Evolutionary conservation across 2,113 vertebrate genomes (phyloP).

Genomic region (Indicator maculatus): DNA sequence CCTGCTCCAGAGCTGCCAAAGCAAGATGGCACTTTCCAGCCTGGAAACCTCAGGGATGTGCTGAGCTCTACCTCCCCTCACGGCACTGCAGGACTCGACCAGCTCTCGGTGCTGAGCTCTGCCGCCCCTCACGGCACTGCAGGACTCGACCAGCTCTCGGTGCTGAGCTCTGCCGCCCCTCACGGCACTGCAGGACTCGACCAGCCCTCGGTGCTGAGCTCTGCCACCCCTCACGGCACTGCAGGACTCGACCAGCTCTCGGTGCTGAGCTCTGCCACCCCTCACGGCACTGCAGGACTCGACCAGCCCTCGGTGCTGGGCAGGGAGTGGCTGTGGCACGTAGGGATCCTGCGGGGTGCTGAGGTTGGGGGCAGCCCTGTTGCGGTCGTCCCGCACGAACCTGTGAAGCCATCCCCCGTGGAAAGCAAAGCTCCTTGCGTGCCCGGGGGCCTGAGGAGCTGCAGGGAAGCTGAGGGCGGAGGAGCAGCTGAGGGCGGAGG

Average conservation of each 20-base stretch:
- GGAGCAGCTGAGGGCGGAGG: not conserved
- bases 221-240: too few species aligned
- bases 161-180: not conserved
- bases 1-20: not conserved
- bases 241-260: not conserved
- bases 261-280: accelerated
- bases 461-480: not conserved
- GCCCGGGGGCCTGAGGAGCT: accelerated
- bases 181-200: not conserved
- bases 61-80: not conserved
- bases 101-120: accelerated
- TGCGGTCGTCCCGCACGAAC: accelerated
- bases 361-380: accelerated
- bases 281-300: not conserved
- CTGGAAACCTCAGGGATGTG: not conserved
- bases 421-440: not conserved
- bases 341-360: not conserved
- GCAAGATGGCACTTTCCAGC: not conserved
- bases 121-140: accelerated
- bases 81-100: not conserved
- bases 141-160: not conserved
- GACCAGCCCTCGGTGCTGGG: not conserved
- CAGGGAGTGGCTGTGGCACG: accelerated
- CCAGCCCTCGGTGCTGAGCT: accelerated
- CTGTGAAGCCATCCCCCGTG: not conserved